These are phyloP conservation scores for Gymnocypris eckloni DNA, from an alignment of 2,797 vertebrate genomes.

Conservation along the genomic window DNA sequence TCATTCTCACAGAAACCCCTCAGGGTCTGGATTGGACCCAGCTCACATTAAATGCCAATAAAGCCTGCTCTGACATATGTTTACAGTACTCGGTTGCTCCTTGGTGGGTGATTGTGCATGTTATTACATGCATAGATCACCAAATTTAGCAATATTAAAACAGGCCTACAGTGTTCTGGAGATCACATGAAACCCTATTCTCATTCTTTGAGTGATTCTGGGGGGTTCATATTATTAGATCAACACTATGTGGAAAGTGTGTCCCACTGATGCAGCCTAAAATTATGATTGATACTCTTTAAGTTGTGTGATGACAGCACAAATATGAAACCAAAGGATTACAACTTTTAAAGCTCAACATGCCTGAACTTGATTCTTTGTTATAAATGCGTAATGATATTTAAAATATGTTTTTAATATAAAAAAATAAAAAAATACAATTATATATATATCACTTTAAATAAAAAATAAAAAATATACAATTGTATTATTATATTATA, in stretches of 20 bases:
- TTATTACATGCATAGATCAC: slow-evolving; percentile 73
- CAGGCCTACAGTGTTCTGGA: slow-evolving; percentile 57
- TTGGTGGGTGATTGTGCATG: slow-evolving; percentile 61
- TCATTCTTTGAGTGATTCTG: slow-evolving; percentile 44
- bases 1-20: slow-evolving; percentile 28
- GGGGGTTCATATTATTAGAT: slow-evolving; percentile 37
- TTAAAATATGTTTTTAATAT: too few relatives aligned
- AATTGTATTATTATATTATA: too few relatives aligned
- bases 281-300: slow-evolving; percentile 42
- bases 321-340: slow-evolving; percentile 35
- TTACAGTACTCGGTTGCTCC: slow-evolving; percentile 61
- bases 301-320: slow-evolving; percentile 38
- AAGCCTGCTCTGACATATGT: slow-evolving; percentile 61
- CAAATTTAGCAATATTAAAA: slow-evolving; percentile 65
- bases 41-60: slow-evolving; percentile 34
- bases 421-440: too few relatives aligned
- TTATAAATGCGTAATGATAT: not conserved
- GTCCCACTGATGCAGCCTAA: slow-evolving; percentile 37
- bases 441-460: too few relatives aligned
- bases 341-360: not conserved
- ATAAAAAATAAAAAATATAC: too few relatives aligned
- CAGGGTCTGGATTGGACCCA: slow-evolving; percentile 33
- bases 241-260: slow-evolving; percentile 25
- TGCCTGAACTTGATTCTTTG: not conserved
- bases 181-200: slow-evolving; percentile 55